Percentiles rank a stretch among this genome's conserved stretches.
phyloP scores from a whole-genome alignment of 2,888 invertebrate genomes.

The Sinohyriopsis cumingii region DNA sequence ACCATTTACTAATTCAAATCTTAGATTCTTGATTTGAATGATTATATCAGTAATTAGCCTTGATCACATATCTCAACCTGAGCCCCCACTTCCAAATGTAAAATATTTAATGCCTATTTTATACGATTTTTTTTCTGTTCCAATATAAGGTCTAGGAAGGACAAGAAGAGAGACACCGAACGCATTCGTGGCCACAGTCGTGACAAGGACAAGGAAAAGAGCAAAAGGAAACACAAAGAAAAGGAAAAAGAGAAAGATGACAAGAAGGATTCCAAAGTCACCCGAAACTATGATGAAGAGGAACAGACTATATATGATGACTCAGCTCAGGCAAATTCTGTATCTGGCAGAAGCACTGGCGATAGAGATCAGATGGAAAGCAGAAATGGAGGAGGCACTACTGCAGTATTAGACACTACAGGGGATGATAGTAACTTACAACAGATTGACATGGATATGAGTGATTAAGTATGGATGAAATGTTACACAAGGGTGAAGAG shows the following conservation, averaged over 20 bases:
- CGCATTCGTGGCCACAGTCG: conserved; percentile 40
- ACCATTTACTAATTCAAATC: too few relatives aligned
- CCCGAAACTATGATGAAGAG: conserved; percentile 60
- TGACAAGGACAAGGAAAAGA: conserved; percentile 32
- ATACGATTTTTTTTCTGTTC: too few relatives aligned
- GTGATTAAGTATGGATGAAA: conserved; percentile 40
- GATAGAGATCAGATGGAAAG: conserved; percentile 11
- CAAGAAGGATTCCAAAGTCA: conserved; percentile 39
- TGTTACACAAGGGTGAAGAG: too few relatives aligned
- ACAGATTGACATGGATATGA: conserved; percentile 64
- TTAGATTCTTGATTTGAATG: too few relatives aligned
- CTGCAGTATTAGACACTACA: conserved; percentile 11
- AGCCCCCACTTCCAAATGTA: too few relatives aligned
- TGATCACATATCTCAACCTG: too few relatives aligned
- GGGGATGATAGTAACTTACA: conserved; percentile 49
- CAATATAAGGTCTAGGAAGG: conserved; percentile 33
- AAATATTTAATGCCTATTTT: too few relatives aligned
- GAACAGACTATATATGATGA: conserved; percentile 51
- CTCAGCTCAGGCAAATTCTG: conserved; percentile 26
- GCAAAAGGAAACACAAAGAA: conserved; percentile 43
- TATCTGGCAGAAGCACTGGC: conserved; percentile 8
- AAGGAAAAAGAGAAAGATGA: conserved; percentile 37
- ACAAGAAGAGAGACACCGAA: conserved; percentile 40
- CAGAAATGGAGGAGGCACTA: conserved; percentile 1
- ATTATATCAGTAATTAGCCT: too few relatives aligned